A percentile compares a stretch with the other conserved stretches of the same genome.
These are phyloP conservation scores for Petrolisthes cinctipes DNA, from an alignment of 2,888 invertebrate genomes.

Conservation along the genomic window DNA sequence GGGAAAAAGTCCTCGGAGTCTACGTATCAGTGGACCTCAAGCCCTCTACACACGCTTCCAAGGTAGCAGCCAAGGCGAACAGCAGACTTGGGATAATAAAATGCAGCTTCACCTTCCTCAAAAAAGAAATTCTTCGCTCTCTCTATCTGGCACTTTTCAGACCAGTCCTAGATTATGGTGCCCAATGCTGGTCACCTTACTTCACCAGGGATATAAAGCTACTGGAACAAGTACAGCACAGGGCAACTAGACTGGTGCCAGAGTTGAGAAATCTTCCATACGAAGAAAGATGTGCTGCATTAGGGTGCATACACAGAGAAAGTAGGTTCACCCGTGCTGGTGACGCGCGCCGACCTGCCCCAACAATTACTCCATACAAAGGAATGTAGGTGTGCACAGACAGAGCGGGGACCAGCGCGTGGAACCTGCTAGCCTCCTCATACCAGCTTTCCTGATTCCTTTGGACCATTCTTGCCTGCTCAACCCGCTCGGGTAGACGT, in stretches of 20 bases:
- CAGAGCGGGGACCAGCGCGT: too few relatives aligned
- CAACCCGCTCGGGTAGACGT: too few relatives aligned
- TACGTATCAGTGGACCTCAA: constrained; percentile 3
- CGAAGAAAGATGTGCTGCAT: constrained; percentile 2
- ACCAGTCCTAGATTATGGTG: constrained; percentile 13
- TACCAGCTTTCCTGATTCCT: too few relatives aligned
- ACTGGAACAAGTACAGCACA: constrained; percentile 2
- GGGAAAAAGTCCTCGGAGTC: constrained; percentile 15
- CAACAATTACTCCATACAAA: too few relatives aligned
- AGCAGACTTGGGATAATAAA: constrained; percentile 18
- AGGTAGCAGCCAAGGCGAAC: constrained; percentile 16
- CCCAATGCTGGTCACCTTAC: constrained; percentile 27
- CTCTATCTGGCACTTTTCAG: constrained; percentile 2
- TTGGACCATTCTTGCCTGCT: too few relatives aligned
- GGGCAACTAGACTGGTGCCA: too few relatives aligned
- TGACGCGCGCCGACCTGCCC: too few relatives aligned
- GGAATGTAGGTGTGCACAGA: too few relatives aligned
- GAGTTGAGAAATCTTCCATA: neutral
- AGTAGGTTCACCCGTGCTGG: too few relatives aligned
- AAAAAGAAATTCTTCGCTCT: neutral
- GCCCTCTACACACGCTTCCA: neutral
- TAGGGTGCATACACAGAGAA: neutral
- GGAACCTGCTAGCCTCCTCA: too few relatives aligned
- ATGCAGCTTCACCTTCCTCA: neutral
- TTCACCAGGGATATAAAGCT: constrained; percentile 11